Evolutionary conservation across 2,113 vertebrate genomes (phyloP), one percentile per base, ranked within the genome.

Genomic region (Nettapus auritus): DNA sequence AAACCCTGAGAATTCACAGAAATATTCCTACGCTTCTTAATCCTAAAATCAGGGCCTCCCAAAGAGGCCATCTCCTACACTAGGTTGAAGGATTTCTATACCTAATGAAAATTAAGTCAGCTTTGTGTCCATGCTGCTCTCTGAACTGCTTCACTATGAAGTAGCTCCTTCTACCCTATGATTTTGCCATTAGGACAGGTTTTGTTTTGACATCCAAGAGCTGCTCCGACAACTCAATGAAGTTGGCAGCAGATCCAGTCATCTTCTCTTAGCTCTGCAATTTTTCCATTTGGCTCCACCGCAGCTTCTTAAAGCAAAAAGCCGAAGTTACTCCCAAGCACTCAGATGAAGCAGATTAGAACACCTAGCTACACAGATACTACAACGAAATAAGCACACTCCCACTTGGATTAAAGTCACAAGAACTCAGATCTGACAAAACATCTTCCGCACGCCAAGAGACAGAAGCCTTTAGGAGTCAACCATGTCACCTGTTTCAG

Each of bases 171-270:
- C 60, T 20, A 67, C 52, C 22, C 73, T 69, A 74, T 23, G 69
- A 94, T 93, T 94, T 44, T 94, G 76, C 77, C 62, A 84, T 92
- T 88, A 94, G 44, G 92, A 93, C 66, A 94, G 86, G 86, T 76
- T 94, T 94, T 94, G 88, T 96, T 97, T 96, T 95, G 92, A 94
- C 77, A 96, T 90, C 57, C 76, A 93, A 87, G 93, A 90, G 69
- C 92, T 88, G 92, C 80, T 96, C 83, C 94, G 95, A 93, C 92
- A 90, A 91, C 77, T 75, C 11, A 0, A 90, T 89, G 42, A 93
- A 94, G 69, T 33, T 96, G 93, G 95, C 91, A 95, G 90, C 81
- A 93, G 60, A 77, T 93, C 68, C 93, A 93, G 62, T 46, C n/a
- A 1, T 96, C 90, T 89, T 86, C 88, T 87, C 82, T 73, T 79